Evolutionary conservation across 1,140 invertebrate genomes (phyloP).

Genomic region (Euglossa dilemma): DNA sequence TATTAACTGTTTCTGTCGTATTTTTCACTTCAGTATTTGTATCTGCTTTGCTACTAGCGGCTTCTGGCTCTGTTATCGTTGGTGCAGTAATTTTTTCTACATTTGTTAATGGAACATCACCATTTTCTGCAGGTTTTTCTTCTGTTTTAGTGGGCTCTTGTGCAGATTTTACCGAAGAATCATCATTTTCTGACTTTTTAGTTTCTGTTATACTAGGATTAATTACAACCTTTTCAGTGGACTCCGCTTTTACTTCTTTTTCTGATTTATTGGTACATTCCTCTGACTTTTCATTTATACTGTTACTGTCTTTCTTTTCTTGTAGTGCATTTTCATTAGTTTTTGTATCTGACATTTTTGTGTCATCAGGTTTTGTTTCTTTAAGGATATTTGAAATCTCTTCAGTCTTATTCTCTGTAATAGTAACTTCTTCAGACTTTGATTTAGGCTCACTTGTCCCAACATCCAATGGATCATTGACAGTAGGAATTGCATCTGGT

Average conservation of each 20-base stretch:
- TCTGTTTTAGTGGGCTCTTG: slow-evolving; percentile 42
- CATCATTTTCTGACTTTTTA: slow-evolving; percentile 45
- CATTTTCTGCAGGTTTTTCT: slow-evolving; percentile 47
- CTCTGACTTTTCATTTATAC: slow-evolving; percentile 44
- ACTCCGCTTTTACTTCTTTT: slow-evolving; percentile 57
- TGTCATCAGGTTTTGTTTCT: slow-evolving; percentile 47
- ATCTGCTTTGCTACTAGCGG: slow-evolving; percentile 46
- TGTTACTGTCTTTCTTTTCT: slow-evolving; percentile 45
- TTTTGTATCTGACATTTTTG: slow-evolving; percentile 43
- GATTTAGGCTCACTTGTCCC: slow-evolving; percentile 42
- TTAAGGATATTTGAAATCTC: slow-evolving; percentile 36
- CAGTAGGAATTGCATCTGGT: slow-evolving; percentile 3
- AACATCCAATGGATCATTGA: slow-evolving; percentile 41
- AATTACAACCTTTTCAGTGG: slow-evolving; percentile 30
- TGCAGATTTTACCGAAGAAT: slow-evolving; percentile 45
- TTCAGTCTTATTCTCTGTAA: slow-evolving; percentile 61
- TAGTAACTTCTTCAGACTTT: slow-evolving; percentile 49
- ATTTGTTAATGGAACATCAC: slow-evolving; percentile 38
- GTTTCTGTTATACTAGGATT: slow-evolving; percentile 39
- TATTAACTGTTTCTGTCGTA: slow-evolving; percentile 4
- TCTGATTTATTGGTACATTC: slow-evolving; percentile 53
- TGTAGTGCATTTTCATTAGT: slow-evolving; percentile 1
- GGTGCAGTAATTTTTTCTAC: slow-evolving; percentile 41
- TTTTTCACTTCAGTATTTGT: slow-evolving; percentile 30
- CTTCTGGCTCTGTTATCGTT: slow-evolving; percentile 51